phyloP scores from a whole-genome alignment of 2,888 invertebrate genomes.

The Dorcus parallelipipedus region DNA sequence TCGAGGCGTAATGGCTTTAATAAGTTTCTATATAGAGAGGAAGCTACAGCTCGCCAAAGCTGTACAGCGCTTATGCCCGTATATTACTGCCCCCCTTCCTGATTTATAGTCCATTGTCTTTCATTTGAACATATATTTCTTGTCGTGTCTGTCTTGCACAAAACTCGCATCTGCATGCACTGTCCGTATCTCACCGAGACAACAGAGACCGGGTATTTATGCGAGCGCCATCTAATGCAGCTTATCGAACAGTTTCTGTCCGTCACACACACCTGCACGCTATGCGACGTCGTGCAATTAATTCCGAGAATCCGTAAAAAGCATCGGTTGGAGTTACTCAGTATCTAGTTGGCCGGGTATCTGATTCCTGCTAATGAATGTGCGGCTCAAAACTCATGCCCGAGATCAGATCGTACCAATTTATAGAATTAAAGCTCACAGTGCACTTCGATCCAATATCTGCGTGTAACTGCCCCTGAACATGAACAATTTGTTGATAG shows the following conservation, averaged over 20 bases:
- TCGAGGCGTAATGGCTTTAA: constrained; percentile 35
- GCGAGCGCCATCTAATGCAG: constrained; percentile 21
- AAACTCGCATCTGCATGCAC: constrained; percentile 35
- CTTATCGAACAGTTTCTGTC: constrained; percentile 19
- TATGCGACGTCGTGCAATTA: constrained; percentile 23
- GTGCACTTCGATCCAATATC: constrained; percentile 10
- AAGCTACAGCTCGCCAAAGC: constrained; percentile 19
- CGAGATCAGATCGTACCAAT: constrained; percentile 25
- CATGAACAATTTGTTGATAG: constrained; percentile 43
- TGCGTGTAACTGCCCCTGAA: constrained; percentile 32
- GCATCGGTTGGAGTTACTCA: neutral
- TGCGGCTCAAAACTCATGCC: constrained; percentile 19
- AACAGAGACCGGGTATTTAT: constrained; percentile 16
- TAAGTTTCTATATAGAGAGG: constrained; percentile 33
- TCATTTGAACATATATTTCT: constrained; percentile 51
- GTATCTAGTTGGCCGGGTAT: constrained; percentile 10
- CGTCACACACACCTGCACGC: constrained; percentile 22
- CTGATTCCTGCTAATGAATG: constrained; percentile 22
- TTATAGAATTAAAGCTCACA: constrained; percentile 23
- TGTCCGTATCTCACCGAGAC: constrained; percentile 41
- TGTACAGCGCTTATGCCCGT: constrained; percentile 20
- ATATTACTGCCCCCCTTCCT: constrained; percentile 36
- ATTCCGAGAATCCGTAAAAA: constrained; percentile 25
- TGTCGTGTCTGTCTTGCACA: constrained; percentile 31
- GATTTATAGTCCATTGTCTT: constrained; percentile 53